Conservation (phyloP, 2,888 invertebrate species). For the Drosophila nr. medialis region DNA sequence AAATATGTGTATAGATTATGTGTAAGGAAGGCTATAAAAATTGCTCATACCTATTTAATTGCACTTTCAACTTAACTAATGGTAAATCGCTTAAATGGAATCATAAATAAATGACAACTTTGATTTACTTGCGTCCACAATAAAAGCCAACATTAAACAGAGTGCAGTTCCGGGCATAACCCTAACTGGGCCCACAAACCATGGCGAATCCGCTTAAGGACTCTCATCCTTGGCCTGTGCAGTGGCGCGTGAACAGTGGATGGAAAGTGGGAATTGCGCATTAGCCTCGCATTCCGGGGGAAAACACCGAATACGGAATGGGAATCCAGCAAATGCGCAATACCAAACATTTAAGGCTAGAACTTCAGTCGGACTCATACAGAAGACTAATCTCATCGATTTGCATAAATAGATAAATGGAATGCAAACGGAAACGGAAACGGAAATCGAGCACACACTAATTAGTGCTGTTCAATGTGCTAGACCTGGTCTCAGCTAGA, state of each 20-base stretch:
- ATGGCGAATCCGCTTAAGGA: conserved; percentile 47
- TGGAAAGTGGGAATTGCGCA: conserved; percentile 57
- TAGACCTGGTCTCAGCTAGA: neutral
- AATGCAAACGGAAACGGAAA: conserved; percentile 12
- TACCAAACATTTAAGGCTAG: conserved; percentile 36
- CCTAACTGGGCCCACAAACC: conserved; percentile 38
- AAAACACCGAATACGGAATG: conserved; percentile 35
- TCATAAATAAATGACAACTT: conserved; percentile 67
- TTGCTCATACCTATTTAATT: neutral
- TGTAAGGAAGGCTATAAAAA: neutral
- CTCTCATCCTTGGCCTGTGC: conserved; percentile 20
- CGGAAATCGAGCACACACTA: conserved; percentile 31
- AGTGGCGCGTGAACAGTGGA: conserved; percentile 48
- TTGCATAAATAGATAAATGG: conserved; percentile 3
- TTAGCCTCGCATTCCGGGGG: conserved; percentile 46
- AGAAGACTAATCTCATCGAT: conserved; percentile 16
- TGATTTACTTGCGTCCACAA: conserved; percentile 70
- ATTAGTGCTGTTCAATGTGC: conserved; percentile 40
- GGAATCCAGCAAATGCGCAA: conserved; percentile 47
- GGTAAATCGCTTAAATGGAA: conserved; percentile 54
- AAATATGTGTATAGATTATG: neutral
- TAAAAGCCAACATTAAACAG: conserved; percentile 66
- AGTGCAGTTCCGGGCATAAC: conserved; percentile 57
- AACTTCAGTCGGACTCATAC: neutral
- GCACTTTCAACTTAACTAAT: conserved; percentile 62